Base-by-base conservation (phyloP, 2,888 invertebrate genomes). In the Drosophila ustulata region DNA sequence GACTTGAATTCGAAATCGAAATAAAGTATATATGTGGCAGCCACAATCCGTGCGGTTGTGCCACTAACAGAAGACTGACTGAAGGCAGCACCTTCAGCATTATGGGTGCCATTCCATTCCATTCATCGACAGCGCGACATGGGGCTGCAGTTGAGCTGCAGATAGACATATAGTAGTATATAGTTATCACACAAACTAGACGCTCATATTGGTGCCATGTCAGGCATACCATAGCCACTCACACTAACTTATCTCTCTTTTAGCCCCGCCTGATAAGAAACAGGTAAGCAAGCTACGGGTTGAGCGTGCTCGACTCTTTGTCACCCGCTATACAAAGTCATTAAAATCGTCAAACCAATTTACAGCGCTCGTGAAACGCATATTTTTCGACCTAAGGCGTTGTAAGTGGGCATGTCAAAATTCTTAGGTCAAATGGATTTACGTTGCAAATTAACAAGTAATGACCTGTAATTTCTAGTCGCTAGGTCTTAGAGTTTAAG, bases 21-120 rank as follows among this genome's bases (percentile, higher is more conserved):
- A 8, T 43, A 43, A 3, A 43, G 8, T 37, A 4, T 32, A 9
- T 32, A 6, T 37, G 37, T 37, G 37, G 37, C 4, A 11, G n/a
- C 37, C 37, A 37, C 57, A 49, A 45, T 56, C 79, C 82, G 82
- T 65, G 59, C 71, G 65, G 58, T 47, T 65, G 67, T 53, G 75
- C 59, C 67, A 64, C 67, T 75, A 56, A 56, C 56, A 64, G 68
- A 75, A 68, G 82, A 82, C 81, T 82, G 66, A 82, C 81, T 82
- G 67, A 82, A 65, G 45, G 18, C 18, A 18, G 18, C 18, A 18
- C 18, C 18, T 18, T 39, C 47, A 41, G 53, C 28, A 39, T 37
- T 37, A 37, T 37, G 37, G 50, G 41, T 43, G 56, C 25, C 37
- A 7, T 34, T 65, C 57, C 61, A 66, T 43, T 50, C 56, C 68